Conservation (phyloP, 2,113 vertebrate species). For the Indicator maculatus region DNA sequence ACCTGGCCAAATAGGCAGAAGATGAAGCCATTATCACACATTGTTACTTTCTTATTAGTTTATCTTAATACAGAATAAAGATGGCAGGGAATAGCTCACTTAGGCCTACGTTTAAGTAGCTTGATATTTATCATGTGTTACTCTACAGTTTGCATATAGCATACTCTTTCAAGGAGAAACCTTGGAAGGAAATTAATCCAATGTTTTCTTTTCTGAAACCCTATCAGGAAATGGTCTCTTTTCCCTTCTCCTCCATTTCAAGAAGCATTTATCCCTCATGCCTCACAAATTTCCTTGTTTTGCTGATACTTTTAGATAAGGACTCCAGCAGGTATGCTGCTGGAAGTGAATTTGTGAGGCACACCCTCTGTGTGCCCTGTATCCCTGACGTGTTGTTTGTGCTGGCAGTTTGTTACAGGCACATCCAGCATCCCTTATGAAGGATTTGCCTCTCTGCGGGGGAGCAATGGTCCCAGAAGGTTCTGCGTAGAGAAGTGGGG, state of each 20-base stretch:
- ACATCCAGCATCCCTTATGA: slow-evolving; percentile 97
- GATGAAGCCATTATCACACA: background rate
- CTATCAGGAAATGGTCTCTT: background rate
- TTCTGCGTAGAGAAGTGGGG: slow-evolving; percentile 99
- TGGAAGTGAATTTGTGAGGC: background rate
- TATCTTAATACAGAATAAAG: background rate
- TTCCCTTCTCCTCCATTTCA: background rate
- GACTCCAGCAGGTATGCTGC: background rate
- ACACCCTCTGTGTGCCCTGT: background rate
- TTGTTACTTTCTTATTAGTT: background rate
- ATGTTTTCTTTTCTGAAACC: background rate
- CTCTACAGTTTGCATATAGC: background rate
- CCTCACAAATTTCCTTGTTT: background rate
- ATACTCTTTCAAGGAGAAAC: background rate
- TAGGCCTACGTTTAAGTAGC: background rate
- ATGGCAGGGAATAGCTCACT: background rate
- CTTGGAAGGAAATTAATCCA: background rate
- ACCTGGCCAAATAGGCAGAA: background rate
- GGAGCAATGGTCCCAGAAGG: slow-evolving; percentile 93
- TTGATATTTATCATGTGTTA: background rate
- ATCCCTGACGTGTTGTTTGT: background rate
- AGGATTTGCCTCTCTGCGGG: slow-evolving; percentile 93
- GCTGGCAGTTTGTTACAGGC: slow-evolving; percentile 92
- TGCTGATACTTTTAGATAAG: background rate
- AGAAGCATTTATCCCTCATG: background rate